A percentile compares a stretch with the other conserved stretches of the same genome.
Evolutionary conservation across 1,140 invertebrate species (phyloP).

Genomic region (Tetragnatha versicolor): DNA sequence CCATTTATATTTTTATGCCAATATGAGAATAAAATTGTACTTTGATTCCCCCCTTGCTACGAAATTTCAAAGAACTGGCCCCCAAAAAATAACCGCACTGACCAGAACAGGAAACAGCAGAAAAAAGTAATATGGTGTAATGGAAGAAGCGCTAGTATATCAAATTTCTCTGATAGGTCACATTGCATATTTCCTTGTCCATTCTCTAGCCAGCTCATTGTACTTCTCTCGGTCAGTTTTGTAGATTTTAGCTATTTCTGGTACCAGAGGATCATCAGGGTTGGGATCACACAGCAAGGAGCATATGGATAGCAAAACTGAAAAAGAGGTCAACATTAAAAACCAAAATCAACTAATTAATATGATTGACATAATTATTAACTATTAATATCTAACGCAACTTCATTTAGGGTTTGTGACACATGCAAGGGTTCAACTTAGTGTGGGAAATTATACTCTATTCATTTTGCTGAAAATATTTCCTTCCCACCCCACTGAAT

Average conservation of each 20-base stretch:
- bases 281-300: conserved; percentile 69
- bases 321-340: neutral
- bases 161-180: conserved; percentile 36
- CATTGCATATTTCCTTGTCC: conserved; percentile 99
- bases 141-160: conserved; percentile 52
- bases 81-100: conserved; percentile 43
- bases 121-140: conserved; percentile 55
- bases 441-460: no score
- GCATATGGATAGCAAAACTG: conserved; percentile 69
- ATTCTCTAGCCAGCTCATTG: conserved; percentile 97
- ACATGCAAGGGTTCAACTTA: no score
- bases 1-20: neutral
- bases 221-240: conserved; percentile 74
- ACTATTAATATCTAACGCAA: no score
- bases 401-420: no score
- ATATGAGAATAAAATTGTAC: conserved; percentile 22
- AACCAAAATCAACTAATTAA: neutral
- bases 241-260: conserved; percentile 68
- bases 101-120: conserved; percentile 54
- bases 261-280: conserved; percentile 69
- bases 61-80: conserved; percentile 44
- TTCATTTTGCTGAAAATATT: no score
- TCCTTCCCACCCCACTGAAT: no score
- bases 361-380: neutral
- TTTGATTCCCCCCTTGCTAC: conserved; percentile 12